Conservation (phyloP, 2,113 vertebrate genomes). For the Epinephelus moara region DNA sequence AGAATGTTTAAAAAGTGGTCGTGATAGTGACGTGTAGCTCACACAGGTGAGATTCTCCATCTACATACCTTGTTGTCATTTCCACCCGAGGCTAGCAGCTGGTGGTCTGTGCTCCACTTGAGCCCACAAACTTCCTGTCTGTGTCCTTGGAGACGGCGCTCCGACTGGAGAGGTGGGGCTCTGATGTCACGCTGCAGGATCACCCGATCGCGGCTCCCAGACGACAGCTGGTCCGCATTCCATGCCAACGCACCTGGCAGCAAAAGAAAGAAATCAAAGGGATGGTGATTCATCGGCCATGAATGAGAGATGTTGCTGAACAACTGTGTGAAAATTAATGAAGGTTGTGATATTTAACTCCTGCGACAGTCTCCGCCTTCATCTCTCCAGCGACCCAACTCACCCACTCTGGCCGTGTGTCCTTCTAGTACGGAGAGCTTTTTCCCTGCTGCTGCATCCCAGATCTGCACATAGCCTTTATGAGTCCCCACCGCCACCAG, state of each 20-base stretch:
- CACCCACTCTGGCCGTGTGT: slow-evolving; percentile 97
- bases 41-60: not conserved
- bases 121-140: slow-evolving; percentile 98
- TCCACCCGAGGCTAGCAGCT: slow-evolving; percentile 95
- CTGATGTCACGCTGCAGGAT: slow-evolving; percentile 97
- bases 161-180: slow-evolving; percentile 92
- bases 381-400: slow-evolving; percentile 68
- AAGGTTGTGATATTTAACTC: slow-evolving; percentile 11
- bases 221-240: slow-evolving; percentile 98
- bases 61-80: slow-evolving; percentile 96
- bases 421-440: slow-evolving; percentile 95
- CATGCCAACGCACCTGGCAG: slow-evolving; percentile 93
- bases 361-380: not conserved
- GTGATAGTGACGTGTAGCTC: not conserved
- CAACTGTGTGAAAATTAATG: not conserved
- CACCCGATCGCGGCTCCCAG: slow-evolving; percentile 95
- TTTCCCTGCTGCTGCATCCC: slow-evolving; percentile 97
- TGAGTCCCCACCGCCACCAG: slow-evolving; percentile 97
- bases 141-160: slow-evolving; percentile 96
- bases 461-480: slow-evolving; percentile 99
- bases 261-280: not conserved
- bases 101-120: slow-evolving; percentile 99
- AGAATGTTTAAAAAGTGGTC: not conserved
- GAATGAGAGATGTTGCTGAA: slow-evolving; percentile 30
- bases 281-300: slow-evolving; percentile 2